These are phyloP conservation scores for Propithecus perrieri DNA, from an alignment of 2,797 vertebrate species.

Conservation along the genomic window DNA sequence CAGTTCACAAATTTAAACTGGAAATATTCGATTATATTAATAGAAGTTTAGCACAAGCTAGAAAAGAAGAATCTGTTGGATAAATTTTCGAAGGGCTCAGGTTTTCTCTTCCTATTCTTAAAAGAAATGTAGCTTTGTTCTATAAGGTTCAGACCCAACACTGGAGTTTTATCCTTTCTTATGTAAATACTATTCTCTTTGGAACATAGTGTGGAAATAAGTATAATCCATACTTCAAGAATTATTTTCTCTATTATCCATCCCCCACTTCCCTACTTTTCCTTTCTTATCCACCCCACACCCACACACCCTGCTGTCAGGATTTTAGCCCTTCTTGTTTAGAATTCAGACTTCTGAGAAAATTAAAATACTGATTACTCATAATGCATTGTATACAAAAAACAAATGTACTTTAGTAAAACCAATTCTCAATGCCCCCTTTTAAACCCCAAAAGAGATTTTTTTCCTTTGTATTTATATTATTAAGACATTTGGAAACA, in stretches of 20 bases:
- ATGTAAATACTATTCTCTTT: background rate
- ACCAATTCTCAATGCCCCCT: background rate
- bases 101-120: background rate
- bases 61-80: background rate
- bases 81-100: background rate
- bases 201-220: background rate
- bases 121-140: background rate
- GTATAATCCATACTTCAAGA: background rate
- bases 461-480: background rate
- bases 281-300: background rate
- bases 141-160: background rate
- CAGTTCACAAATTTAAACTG: slow-evolving; percentile 3
- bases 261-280: background rate
- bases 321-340: background rate
- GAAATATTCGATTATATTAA: background rate
- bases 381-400: background rate
- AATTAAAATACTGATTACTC: background rate
- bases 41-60: background rate
- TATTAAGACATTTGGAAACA: background rate
- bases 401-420: background rate
- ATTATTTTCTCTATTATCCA: background rate
- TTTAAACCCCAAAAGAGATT: background rate
- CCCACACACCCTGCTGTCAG: background rate
- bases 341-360: background rate
- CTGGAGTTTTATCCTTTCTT: background rate